Base-by-base conservation (phyloP, 2,113 vertebrate species). In the Castor canadensis region DNA sequence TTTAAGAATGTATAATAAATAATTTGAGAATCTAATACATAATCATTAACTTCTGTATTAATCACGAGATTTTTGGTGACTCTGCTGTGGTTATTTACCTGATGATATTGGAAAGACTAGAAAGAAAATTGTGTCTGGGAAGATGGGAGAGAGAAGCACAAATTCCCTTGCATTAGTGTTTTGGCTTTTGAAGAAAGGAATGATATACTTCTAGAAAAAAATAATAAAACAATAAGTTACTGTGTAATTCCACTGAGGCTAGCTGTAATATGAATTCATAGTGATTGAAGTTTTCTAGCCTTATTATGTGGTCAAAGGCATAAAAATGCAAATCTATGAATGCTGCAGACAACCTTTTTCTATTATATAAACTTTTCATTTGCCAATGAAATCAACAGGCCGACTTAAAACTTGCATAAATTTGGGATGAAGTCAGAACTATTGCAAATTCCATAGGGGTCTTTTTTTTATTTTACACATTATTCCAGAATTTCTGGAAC, bases 401-500 rank as follows among this genome's bases (percentile, higher is more conserved):
- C 49, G 40, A 40, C 81, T 69, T 93, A 0, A 0, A 82, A 54
- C 43, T 69, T 26, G 58, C 56, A 86, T 54, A 75, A 79, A 45
- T 12, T 82, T 83, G 66, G 4, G 4, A 4, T 30, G 5, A 72
- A 80, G 6, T 76, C 52, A 87, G 22, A 38, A 32, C 87, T 40
- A 22, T 32, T 93, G 69, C 72, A 85, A 64, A 85, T 85, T 73
- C 35, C 22, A 56, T 1, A 76, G 9, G 11, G 77, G 28, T 28
- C 58, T 60, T 20, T 28, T 28, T 58, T 16, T 58, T 58, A 71
- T 43, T 49, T 72, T 56, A 30, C n/a, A 19, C 32, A 80, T 52
- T 38, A 9, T 40, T 88, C 9, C 58, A 95, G 95, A 94, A 89
- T 91, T 87, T 43, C 30, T 72, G 71, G 35, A 96, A 75, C 28